Percentiles rank a stretch among this genome's conserved stretches.
Evolutionary conservation across 2,113 vertebrate species (phyloP).

Genomic region (Motacilla tschutschensis): DNA sequence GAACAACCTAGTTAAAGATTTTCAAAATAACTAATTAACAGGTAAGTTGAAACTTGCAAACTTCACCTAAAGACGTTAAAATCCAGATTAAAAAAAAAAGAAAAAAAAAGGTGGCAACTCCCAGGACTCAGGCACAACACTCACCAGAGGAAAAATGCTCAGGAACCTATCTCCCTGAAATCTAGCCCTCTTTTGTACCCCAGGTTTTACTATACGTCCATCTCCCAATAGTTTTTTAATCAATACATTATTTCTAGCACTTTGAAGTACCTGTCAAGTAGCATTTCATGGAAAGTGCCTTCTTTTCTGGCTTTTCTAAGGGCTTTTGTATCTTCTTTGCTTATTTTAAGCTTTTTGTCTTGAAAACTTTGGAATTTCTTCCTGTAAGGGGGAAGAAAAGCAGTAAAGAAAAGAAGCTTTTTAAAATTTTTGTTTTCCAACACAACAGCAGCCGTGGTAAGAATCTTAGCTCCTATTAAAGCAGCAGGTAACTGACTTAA

Average conservation of each 20-base stretch:
- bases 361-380: constrained; percentile 99
- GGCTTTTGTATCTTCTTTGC: constrained; percentile 80
- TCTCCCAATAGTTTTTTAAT: background rate
- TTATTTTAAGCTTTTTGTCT: constrained; percentile 91
- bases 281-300: constrained; percentile 90
- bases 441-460: background rate
- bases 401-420: background rate
- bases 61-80: background rate
- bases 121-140: background rate
- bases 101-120: background rate
- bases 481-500: background rate
- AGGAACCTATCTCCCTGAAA: background rate
- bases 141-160: background rate
- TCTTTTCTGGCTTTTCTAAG: constrained; percentile 90
- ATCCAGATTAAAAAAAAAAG: background rate
- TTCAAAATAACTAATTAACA: background rate
- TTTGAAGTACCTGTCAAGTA: constrained; percentile 87
- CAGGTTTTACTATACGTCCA: background rate
- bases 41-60: background rate
- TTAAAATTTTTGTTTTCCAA: background rate
- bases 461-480: background rate
- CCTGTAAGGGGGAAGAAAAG: constrained; percentile 65
- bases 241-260: background rate
- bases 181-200: background rate
- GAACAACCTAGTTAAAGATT: background rate